Evolutionary conservation across 2,888 invertebrate species (phyloP), one percentile per base, ranked within the genome.

Genomic region (Tinea trinotella): DNA sequence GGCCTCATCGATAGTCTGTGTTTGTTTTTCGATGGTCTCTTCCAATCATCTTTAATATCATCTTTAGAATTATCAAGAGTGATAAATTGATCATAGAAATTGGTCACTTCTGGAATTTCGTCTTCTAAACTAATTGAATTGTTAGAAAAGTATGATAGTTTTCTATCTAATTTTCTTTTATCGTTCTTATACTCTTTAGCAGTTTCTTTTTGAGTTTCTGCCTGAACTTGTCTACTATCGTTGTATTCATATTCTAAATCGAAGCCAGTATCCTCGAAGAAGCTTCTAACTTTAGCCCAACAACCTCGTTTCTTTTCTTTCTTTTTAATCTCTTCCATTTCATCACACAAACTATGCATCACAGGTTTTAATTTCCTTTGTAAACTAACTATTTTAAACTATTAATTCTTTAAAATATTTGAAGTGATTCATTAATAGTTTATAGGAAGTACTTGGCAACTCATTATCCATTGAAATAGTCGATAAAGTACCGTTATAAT

Each of bases 51-150:
- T 9, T 56, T 56, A 44, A 61, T 57, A 13, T 76, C 78, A 1
- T 73, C 70, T 40, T 74, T 76, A 1, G 59, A 61, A 35, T 81
- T 78, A 18, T 55, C 67, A 34, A 80, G 62, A 53, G 71, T 67
- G 12, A 83, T 76, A 57, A 86, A 82, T 62, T 87, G 86, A 57
- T 87, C 86, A 57, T 84, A 84, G 61, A 86, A 84, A 59, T 85
- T 76, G 13, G 73, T 69, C 9, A 70, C 71, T 10, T 70, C 73
- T 10, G 64, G 61, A 5, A 74, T 56, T 50, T 78, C 77, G n/a
- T 67, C 74, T 22, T 74, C 76, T 15, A 63, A 60, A 56, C 58
- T 67, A 9, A 63, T 59, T 1, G 59, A 54, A 24, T 49, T 62
- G 52, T 67, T 67, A 7, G 58, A 61, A 24, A 57, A 55, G 0